Conservation (phyloP, 2,113 vertebrate genomes). For the Prunella fulvescens region DNA sequence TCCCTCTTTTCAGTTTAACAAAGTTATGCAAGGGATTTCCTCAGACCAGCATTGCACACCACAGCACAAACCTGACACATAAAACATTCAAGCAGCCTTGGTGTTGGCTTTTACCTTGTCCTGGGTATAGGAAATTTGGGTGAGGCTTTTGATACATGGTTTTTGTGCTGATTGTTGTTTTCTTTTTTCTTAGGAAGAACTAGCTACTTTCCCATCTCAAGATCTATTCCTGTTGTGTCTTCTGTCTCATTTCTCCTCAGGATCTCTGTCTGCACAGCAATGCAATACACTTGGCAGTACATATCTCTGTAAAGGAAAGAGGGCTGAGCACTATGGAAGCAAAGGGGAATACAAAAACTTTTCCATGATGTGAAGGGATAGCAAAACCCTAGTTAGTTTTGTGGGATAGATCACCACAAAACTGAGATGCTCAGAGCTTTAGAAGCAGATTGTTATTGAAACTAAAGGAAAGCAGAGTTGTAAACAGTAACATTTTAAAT, state of each 20-base stretch:
- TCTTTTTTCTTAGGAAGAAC: not conserved
- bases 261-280: not conserved
- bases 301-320: not conserved
- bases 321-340: not conserved
- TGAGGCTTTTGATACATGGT: fast-evolving
- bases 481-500: not conserved
- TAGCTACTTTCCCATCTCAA: not conserved
- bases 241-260: not conserved
- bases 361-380: not conserved
- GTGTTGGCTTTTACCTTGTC: not conserved
- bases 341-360: not conserved
- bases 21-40: not conserved
- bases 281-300: not conserved
- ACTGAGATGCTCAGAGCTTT: not conserved
- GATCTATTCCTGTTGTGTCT: not conserved
- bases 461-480: not conserved
- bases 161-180: not conserved
- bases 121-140: not conserved
- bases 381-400: not conserved
- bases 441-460: not conserved
- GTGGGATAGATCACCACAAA: not conserved
- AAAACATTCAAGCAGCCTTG: not conserved
- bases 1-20: not conserved
- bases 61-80: not conserved
- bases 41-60: not conserved